A percentile compares a stretch with the other conserved stretches of the same genome.
Conservation (phyloP, 2,113 vertebrate genomes). For the Rutilus rutilus region DNA sequence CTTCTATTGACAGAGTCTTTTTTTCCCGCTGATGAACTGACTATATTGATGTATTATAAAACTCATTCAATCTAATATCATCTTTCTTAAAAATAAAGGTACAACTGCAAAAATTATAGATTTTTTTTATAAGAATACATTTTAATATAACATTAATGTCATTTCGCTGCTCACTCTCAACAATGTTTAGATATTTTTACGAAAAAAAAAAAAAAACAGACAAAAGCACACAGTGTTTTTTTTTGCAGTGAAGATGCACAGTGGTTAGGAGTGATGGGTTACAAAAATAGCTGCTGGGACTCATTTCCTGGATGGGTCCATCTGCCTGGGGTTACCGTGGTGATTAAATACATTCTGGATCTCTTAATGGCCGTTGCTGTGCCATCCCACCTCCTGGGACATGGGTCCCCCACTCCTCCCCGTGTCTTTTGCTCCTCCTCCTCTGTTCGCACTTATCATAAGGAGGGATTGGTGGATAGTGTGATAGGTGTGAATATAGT, state of each 20-base stretch:
- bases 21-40: neutral
- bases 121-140: too few species aligned
- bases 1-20: neutral
- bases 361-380: conserved; percentile 46
- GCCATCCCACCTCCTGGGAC: conserved; percentile 52
- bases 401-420: conserved; percentile 7
- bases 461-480: conserved; percentile 58
- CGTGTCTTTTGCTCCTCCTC: neutral
- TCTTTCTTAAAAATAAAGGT: too few species aligned
- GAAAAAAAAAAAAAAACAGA: too few species aligned
- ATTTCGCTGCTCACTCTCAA: too few species aligned
- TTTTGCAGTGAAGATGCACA: neutral
- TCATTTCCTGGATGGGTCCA: conserved; percentile 60
- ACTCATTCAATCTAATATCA: neutral
- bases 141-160: too few species aligned
- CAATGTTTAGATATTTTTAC: too few species aligned
- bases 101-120: too few species aligned
- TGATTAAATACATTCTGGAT: conserved; percentile 62
- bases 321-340: conserved; percentile 62
- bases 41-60: neutral
- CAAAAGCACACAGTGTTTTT: too few species aligned
- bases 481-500: conserved; percentile 55
- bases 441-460: conserved; percentile 38
- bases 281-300: conserved; percentile 49
- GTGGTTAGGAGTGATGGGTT: conserved; percentile 12